A percentile compares a stretch with the other conserved stretches of the same genome.
These are phyloP conservation scores for Erebia palarica DNA, from an alignment of 2,888 invertebrate genomes.

Conservation along the genomic window DNA sequence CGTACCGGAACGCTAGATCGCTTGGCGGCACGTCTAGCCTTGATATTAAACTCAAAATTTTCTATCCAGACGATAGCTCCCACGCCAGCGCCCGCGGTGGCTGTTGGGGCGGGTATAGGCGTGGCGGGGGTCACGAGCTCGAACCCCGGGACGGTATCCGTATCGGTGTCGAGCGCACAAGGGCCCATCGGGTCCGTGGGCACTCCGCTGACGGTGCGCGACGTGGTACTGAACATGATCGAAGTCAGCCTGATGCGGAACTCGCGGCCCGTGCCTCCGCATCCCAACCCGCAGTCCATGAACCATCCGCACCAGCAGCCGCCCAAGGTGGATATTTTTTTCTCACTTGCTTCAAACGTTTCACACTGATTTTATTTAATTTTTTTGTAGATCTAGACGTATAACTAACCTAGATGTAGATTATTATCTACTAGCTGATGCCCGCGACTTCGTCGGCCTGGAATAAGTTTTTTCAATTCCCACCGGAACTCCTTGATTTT, in stretches of 20 bases:
- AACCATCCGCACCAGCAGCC: slow-evolving; percentile 40
- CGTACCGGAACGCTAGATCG: no score
- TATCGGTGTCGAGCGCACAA: slow-evolving; percentile 46
- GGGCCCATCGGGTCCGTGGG: slow-evolving; percentile 19
- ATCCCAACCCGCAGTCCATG: slow-evolving; percentile 27
- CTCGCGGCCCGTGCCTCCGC: slow-evolving; percentile 62
- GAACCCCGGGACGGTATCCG: slow-evolving; percentile 31
- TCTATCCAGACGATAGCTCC: slow-evolving; percentile 6
- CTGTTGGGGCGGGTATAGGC: not conserved
- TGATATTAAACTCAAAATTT: no score
- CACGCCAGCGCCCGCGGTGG: slow-evolving; percentile 15
- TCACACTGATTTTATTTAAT: not conserved
- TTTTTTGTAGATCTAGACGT: no score
- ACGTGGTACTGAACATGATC: slow-evolving; percentile 91
- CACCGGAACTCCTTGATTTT: no score
- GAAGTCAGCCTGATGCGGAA: slow-evolving; percentile 90
- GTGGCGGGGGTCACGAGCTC: slow-evolving; percentile 32
- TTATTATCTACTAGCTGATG: no score
- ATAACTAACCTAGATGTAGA: no score
- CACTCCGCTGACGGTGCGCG: slow-evolving; percentile 89
- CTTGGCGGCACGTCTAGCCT: no score
- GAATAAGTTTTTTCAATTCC: no score
- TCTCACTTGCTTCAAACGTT: no score
- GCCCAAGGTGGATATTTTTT: slow-evolving; percentile 34
- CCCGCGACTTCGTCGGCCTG: no score